A percentile compares a stretch with the other conserved stretches of the same genome.
These are phyloP conservation scores for Parelbella ahira DNA, from an alignment of 2,888 invertebrate species.

Conservation along the genomic window DNA sequence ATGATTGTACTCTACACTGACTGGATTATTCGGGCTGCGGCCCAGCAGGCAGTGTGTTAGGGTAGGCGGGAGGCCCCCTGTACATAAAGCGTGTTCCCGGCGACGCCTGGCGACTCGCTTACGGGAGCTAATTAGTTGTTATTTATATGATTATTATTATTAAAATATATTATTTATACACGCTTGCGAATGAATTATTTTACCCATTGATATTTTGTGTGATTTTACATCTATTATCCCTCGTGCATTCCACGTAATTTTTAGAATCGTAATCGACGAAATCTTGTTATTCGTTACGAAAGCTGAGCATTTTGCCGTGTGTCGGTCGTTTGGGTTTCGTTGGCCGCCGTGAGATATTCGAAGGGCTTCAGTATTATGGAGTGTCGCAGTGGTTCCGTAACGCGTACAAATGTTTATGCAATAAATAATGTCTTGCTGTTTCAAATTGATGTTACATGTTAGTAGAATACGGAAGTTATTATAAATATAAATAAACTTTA, in stretches of 20 bases:
- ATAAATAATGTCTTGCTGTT: conserved; percentile 57
- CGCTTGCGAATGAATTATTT: conserved; percentile 52
- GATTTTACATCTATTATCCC: conserved; percentile 48
- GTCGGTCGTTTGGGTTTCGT: too few relatives aligned
- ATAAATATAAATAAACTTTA: conserved; percentile 46
- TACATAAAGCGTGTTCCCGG: conserved; percentile 38
- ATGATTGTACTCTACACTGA: too few relatives aligned
- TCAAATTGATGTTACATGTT: conserved; percentile 57
- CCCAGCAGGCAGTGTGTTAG: too few relatives aligned
- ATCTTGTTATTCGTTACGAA: conserved; percentile 33
- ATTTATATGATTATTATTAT: conserved; percentile 44
- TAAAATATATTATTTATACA: conserved; percentile 56
- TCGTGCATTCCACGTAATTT: conserved; percentile 72
- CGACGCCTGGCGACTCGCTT: conserved; percentile 24
- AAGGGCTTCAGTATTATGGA: conserved; percentile 49
- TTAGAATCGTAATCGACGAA: conserved; percentile 43
- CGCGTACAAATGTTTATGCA: conserved; percentile 49
- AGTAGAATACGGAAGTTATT: conserved; percentile 60
- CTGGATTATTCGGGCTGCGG: too few relatives aligned
- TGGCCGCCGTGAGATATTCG: conserved; percentile 38
- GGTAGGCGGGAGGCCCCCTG: too few relatives aligned
- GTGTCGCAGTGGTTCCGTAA: conserved; percentile 29
- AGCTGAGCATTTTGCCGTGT: conserved; percentile 30
- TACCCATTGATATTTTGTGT: conserved; percentile 47
- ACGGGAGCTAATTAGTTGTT: conserved; percentile 43